Evolutionary conservation across 2,888 invertebrate genomes (phyloP).

Genomic region (Folsomia candida): DNA sequence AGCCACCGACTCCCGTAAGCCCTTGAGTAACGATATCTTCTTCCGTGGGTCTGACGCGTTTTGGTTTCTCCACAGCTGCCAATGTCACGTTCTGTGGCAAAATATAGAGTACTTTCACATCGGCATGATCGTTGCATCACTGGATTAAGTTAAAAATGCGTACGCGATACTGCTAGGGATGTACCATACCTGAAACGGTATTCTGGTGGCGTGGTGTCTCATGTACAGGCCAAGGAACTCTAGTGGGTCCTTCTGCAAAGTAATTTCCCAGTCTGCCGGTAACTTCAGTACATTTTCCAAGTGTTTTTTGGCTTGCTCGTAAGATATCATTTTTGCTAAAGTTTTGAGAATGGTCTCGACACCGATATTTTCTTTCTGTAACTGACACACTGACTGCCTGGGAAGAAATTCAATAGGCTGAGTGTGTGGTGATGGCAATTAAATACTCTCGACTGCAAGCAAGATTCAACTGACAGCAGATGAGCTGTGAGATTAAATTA

Average conservation of each 20-base stretch:
- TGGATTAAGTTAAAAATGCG: not conserved
- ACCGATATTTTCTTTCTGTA: constrained; percentile 18
- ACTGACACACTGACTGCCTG: no score
- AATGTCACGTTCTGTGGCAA: constrained; percentile 21
- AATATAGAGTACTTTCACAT: not conserved
- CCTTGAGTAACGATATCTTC: constrained; percentile 12
- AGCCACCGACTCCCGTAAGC: constrained; percentile 27
- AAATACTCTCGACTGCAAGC: no score
- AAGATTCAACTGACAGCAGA: no score
- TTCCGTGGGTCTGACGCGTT: constrained; percentile 25
- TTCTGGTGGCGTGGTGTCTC: constrained; percentile 19
- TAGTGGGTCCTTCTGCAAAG: constrained; percentile 18
- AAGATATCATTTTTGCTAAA: constrained; percentile 6
- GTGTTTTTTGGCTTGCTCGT: constrained; percentile 6
- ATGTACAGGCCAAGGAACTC: constrained; percentile 25
- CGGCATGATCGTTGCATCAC: not conserved
- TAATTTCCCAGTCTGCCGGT: constrained; percentile 21
- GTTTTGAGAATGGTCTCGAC: no score
- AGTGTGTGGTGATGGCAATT: no score
- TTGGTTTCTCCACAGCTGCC: constrained; percentile 17
- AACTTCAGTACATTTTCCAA: constrained; percentile 22
- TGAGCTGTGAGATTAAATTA: no score
- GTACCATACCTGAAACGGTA: constrained; percentile 35
- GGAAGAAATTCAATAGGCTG: no score
- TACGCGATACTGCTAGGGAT: not conserved